phyloP scores from a whole-genome alignment of 2,888 invertebrate species.

The Minunthozetes semirufus region DNA sequence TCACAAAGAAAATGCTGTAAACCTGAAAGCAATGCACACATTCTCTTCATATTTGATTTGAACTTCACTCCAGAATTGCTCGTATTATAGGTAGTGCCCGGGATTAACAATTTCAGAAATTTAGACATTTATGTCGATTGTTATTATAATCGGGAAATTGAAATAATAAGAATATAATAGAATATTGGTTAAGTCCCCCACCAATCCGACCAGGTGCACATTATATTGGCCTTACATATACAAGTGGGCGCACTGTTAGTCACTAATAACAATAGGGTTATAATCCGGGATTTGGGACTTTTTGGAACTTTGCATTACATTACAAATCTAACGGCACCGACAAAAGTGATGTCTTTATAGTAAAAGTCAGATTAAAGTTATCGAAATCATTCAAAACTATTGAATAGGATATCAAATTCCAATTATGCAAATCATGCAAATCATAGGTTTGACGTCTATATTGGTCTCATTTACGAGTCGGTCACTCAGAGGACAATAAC shows the following conservation, averaged over 20 bases:
- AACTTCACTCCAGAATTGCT: background rate
- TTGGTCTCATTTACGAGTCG: background rate
- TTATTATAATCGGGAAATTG: background rate
- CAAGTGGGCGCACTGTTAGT: conserved; percentile 25
- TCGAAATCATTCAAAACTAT: background rate
- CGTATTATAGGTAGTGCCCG: background rate
- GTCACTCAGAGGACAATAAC: background rate
- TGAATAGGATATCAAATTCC: conserved; percentile 22
- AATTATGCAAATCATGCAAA: conserved; percentile 10
- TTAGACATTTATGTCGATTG: conserved; percentile 11
- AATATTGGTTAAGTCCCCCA: background rate
- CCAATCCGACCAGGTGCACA: conserved; percentile 18
- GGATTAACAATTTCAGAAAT: conserved; percentile 2
- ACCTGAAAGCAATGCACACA: conserved; percentile 19
- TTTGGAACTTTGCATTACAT: background rate
- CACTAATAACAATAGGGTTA: conserved; percentile 17
- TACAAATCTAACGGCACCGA: background rate
- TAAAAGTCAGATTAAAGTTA: conserved; percentile 29
- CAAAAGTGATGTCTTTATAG: conserved; percentile 26
- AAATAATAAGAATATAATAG: background rate
- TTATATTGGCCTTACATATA: background rate
- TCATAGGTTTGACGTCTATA: conserved; percentile 10
- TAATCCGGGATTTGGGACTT: conserved; percentile 12
- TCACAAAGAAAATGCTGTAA: background rate
- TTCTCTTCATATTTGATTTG: background rate